Percentiles rank a stretch among this genome's conserved stretches.
Conservation (phyloP, 1,140 invertebrate genomes). For the Propsilocerus akamusi region DNA sequence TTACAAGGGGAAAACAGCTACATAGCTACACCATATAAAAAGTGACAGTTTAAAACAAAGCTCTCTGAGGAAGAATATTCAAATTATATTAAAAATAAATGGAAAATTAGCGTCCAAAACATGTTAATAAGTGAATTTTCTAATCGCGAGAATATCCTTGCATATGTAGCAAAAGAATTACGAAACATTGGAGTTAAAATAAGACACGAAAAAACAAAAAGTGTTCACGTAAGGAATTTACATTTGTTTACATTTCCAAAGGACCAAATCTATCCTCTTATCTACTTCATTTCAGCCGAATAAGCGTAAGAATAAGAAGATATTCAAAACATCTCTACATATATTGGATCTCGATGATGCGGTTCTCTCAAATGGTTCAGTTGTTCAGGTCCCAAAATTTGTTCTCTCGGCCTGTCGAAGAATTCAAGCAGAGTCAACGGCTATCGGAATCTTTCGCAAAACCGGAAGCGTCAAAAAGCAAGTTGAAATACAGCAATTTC, state of each 20-base stretch:
- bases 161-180: constrained; percentile 35
- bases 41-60: too few relatives aligned
- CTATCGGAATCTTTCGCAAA: constrained; percentile 70
- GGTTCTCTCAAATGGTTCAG: constrained; percentile 31
- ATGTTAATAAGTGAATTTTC: constrained; percentile 46
- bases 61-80: too few relatives aligned
- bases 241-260: constrained; percentile 6
- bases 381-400: constrained; percentile 53
- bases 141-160: constrained; percentile 40
- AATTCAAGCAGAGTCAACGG: constrained; percentile 41
- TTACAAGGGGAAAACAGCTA: too few relatives aligned
- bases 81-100: too few relatives aligned
- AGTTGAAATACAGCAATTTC: constrained; percentile 47
- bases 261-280: constrained; percentile 4
- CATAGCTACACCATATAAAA: too few relatives aligned
- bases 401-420: constrained; percentile 49
- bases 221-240: constrained; percentile 31
- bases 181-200: constrained; percentile 40
- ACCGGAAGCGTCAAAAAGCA: constrained; percentile 62
- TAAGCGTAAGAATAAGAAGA: constrained; percentile 27
- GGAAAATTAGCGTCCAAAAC: too few relatives aligned
- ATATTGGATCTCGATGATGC: constrained; percentile 38
- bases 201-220: constrained; percentile 35
- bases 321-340: constrained; percentile 39
- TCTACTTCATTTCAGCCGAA: constrained; percentile 8